phyloP scores from a whole-genome alignment of 2,888 invertebrate genomes.

The Andrena flavipes region DNA sequence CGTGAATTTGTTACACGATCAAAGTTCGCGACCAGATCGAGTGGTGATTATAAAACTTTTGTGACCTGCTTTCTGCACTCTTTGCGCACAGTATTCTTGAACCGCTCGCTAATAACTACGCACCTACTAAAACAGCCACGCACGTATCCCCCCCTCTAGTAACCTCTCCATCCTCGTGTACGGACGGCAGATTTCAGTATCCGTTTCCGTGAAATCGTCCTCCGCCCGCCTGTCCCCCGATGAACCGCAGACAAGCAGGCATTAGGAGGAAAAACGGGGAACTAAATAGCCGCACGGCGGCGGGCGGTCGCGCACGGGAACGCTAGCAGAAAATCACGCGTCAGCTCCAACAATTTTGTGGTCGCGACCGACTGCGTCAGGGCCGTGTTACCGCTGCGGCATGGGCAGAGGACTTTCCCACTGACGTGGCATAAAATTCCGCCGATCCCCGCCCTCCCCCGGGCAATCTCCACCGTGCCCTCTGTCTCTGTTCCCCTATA shows the following conservation, averaged over 20 bases:
- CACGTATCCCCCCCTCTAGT: too few species aligned
- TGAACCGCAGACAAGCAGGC: slow-evolving; percentile 43
- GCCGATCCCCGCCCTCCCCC: slow-evolving; percentile 55
- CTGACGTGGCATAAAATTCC: slow-evolving; percentile 72
- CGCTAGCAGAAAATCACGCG: slow-evolving; percentile 60
- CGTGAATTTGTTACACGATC: too few species aligned
- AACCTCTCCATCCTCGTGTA: not conserved
- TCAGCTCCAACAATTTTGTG: slow-evolving; percentile 63
- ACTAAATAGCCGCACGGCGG: slow-evolving; percentile 36
- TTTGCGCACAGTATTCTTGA: too few species aligned
- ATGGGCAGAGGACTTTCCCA: slow-evolving; percentile 41
- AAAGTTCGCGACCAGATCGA: too few species aligned
- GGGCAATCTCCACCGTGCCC: slow-evolving; percentile 55
- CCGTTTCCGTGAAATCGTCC: not conserved
- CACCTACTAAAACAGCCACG: too few species aligned
- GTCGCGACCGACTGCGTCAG: slow-evolving; percentile 50
- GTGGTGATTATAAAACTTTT: too few species aligned
- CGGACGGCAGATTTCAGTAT: not conserved
- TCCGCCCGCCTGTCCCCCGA: not conserved
- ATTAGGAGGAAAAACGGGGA: slow-evolving; percentile 49
- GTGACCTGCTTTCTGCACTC: too few species aligned
- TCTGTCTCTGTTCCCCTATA: slow-evolving; percentile 33
- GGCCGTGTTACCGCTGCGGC: slow-evolving; percentile 54
- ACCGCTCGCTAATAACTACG: too few species aligned
- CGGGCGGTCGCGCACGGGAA: slow-evolving; percentile 39